A percentile compares a stretch with the other conserved stretches of the same genome.
Evolutionary conservation across 2,888 invertebrate species (phyloP).

Genomic region (Mellilla xanthometata): DNA sequence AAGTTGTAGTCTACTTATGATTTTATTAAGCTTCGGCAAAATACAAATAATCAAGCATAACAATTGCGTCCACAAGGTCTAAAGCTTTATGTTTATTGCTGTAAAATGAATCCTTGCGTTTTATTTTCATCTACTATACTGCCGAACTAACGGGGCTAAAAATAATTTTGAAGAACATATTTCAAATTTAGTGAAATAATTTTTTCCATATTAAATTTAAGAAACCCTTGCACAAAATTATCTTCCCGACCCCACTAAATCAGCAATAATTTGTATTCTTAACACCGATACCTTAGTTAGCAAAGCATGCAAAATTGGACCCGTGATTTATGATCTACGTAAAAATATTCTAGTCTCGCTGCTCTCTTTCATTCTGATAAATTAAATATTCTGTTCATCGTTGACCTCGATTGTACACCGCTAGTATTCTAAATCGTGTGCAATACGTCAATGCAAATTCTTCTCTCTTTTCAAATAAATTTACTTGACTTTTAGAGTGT

Average conservation of each 20-base stretch:
- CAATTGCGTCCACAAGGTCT: too few species aligned
- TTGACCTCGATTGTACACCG: constrained; percentile 22
- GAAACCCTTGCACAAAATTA: too few species aligned
- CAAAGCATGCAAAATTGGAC: constrained; percentile 5
- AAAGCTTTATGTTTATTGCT: too few species aligned
- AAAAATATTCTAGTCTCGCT: constrained; percentile 15
- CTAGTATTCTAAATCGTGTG: constrained; percentile 20
- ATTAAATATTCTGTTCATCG: constrained; percentile 21
- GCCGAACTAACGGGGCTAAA: too few species aligned
- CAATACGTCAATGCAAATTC: not conserved
- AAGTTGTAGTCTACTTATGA: too few species aligned
- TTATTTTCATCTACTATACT: too few species aligned
- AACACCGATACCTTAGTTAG: constrained; percentile 6
- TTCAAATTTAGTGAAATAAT: too few species aligned
- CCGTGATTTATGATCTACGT: constrained; percentile 10
- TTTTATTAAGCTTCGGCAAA: too few species aligned
- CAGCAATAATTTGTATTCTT: constrained; percentile 12
- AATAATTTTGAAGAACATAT: too few species aligned
- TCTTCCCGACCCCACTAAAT: constrained; percentile 1
- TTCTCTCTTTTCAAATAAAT: not conserved
- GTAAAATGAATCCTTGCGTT: too few species aligned
- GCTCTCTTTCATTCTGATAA: constrained; percentile 7
- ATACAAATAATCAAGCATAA: too few species aligned
- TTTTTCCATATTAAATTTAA: too few species aligned
- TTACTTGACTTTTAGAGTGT: constrained; percentile 4